These are phyloP conservation scores for Merops nubicus DNA, from an alignment of 2,113 vertebrate species.

Conservation along the genomic window DNA sequence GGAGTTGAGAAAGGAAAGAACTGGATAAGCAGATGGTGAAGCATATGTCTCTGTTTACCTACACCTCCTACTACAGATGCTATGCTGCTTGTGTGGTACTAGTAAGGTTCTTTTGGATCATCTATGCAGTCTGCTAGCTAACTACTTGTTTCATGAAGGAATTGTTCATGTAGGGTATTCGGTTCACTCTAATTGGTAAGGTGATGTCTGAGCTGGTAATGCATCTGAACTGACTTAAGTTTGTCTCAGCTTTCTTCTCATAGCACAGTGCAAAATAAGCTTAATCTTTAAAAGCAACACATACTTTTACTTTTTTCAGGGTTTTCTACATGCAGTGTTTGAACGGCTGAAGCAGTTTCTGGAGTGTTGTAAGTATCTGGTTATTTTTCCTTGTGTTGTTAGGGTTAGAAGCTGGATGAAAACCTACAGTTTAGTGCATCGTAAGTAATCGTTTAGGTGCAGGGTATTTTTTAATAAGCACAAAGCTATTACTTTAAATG, in stretches of 20 bases:
- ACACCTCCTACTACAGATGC: not conserved
- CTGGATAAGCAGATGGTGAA: not conserved
- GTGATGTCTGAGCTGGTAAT: not conserved
- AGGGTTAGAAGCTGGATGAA: not conserved
- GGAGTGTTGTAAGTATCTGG: slow-evolving; percentile 90
- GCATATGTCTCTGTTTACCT: not conserved
- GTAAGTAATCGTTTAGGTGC: not conserved
- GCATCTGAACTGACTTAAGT: not conserved
- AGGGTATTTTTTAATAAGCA: not conserved
- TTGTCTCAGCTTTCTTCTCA: not conserved
- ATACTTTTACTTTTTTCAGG: slow-evolving; percentile 71
- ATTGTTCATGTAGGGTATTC: not conserved
- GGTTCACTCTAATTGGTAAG: not conserved
- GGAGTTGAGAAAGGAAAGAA: not conserved
- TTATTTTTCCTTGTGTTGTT: not conserved
- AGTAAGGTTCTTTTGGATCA: not conserved
- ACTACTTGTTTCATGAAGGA: not conserved
- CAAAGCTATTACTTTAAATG: not conserved
- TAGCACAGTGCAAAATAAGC: not conserved
- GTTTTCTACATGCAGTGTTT: slow-evolving; percentile 92
- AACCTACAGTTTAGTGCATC: not conserved
- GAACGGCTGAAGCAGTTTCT: slow-evolving; percentile 93
- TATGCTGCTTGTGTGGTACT: not conserved
- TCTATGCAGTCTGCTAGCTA: not conserved
- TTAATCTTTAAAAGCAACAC: not conserved